Percentiles rank a stretch among this genome's conserved stretches.
Conservation (phyloP, 2,113 vertebrate genomes). For the Nothobranchius furzeri region DNA sequence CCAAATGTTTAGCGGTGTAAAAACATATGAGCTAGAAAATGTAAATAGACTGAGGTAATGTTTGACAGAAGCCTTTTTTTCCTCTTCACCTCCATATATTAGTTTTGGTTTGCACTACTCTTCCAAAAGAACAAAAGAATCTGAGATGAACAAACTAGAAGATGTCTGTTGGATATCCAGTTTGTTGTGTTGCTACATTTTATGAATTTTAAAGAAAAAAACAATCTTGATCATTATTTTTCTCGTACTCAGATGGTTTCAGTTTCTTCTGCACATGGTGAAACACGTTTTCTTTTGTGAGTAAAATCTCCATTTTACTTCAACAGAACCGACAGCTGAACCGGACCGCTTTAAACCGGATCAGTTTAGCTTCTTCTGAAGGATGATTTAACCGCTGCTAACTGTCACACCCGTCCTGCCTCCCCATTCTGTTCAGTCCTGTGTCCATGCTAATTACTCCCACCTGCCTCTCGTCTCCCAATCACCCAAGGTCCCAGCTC, state of each 20-base stretch:
- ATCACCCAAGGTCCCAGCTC: no score
- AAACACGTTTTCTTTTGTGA: conserved; percentile 74
- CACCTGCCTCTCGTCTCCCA: no score
- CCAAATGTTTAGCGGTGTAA: conserved; percentile 72
- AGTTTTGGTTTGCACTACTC: conserved; percentile 65
- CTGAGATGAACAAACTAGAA: conserved; percentile 61
- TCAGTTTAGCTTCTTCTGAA: conserved; percentile 61
- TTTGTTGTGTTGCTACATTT: conserved; percentile 69
- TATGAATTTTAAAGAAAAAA: conserved; percentile 63
- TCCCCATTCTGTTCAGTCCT: no score
- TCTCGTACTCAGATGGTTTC: conserved; percentile 70
- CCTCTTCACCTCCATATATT: conserved; percentile 58
- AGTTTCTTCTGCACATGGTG: conserved; percentile 72
- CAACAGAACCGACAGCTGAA: conserved; percentile 32
- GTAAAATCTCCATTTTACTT: conserved; percentile 54
- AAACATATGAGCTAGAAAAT: conserved; percentile 43
- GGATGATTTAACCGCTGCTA: conserved; percentile 81
- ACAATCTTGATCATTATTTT: conserved; percentile 65
- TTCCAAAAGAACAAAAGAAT: conserved; percentile 59
- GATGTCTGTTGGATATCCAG: conserved; percentile 69
- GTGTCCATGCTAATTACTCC: no score
- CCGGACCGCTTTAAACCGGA: conserved; percentile 28
- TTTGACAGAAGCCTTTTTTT: conserved; percentile 64
- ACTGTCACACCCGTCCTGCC: background rate
- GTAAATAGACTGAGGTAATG: conserved; percentile 71